Evolutionary conservation across 2,113 vertebrate species (phyloP).

Genomic region (Hymenochirus boettgeri): DNA sequence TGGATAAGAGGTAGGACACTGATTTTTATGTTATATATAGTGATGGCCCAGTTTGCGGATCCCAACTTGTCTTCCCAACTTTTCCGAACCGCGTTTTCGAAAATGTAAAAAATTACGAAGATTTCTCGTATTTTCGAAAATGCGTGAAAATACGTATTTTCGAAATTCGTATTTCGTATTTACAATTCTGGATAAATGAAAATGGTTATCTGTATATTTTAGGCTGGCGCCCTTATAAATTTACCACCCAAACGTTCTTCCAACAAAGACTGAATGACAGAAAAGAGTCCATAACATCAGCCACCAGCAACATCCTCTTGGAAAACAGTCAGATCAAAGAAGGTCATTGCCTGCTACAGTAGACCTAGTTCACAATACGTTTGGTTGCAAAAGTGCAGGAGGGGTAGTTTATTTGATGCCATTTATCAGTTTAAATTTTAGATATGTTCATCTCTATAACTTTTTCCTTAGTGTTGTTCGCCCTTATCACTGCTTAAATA

Average conservation of each 20-base stretch:
- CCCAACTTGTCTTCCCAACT: no score
- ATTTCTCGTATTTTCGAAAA: no score
- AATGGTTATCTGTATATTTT: background rate
- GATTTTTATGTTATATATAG: no score
- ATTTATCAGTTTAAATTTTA: background rate
- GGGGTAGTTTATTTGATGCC: conserved; percentile 62
- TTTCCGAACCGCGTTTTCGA: no score
- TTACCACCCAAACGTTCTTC: conserved; percentile 65
- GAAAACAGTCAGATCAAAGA: conserved; percentile 61
- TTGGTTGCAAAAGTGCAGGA: conserved; percentile 58
- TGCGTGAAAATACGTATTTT: no score
- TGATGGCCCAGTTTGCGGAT: no score
- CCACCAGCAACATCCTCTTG: conserved; percentile 58
- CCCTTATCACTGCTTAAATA: no score
- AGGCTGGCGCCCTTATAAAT: conserved; percentile 65
- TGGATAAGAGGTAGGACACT: no score
- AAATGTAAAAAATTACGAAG: no score
- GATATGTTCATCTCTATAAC: background rate
- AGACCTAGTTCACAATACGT: conserved; percentile 58
- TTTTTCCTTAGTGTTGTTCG: background rate
- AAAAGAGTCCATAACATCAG: conserved; percentile 63
- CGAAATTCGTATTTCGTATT: no score
- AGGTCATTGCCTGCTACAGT: conserved; percentile 61
- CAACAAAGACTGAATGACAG: conserved; percentile 69
- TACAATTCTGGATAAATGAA: background rate